A percentile compares a stretch with the other conserved stretches of the same genome.
Conservation (phyloP, 2,113 vertebrate genomes). For the Thalassarche chlororhynchos region DNA sequence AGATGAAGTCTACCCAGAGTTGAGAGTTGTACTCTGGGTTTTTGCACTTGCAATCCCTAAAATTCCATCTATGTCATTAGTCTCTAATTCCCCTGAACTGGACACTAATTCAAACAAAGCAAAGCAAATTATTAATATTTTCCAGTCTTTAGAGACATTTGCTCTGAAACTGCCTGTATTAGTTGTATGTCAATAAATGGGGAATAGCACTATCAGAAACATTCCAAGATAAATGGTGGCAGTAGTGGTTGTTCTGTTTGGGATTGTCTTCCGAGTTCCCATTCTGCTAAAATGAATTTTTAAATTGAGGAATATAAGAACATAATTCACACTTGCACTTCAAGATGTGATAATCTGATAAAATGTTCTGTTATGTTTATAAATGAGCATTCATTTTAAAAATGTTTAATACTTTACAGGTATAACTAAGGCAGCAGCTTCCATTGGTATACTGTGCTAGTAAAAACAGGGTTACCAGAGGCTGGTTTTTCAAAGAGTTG, state of each 20-base stretch:
- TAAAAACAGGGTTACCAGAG: not conserved
- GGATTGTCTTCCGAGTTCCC: not conserved
- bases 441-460: not conserved
- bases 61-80: not conserved
- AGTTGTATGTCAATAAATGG: not conserved
- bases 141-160: not conserved
- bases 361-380: not conserved
- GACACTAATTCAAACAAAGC: not conserved
- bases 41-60: not conserved
- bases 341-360: not conserved
- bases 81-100: not conserved
- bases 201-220: not conserved
- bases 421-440: not conserved
- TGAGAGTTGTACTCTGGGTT: not conserved
- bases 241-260: not conserved
- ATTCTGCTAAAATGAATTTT: not conserved
- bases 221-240: not conserved
- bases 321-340: not conserved
- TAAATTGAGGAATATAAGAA: not conserved
- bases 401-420: rapidly evolving
- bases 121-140: not conserved
- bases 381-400: not conserved
- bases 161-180: not conserved
- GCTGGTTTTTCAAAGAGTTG: not conserved
- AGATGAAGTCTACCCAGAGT: not conserved